Conservation (phyloP, 92 coral and sea anemone species). For the Umimayanthus kanabou region DNA sequence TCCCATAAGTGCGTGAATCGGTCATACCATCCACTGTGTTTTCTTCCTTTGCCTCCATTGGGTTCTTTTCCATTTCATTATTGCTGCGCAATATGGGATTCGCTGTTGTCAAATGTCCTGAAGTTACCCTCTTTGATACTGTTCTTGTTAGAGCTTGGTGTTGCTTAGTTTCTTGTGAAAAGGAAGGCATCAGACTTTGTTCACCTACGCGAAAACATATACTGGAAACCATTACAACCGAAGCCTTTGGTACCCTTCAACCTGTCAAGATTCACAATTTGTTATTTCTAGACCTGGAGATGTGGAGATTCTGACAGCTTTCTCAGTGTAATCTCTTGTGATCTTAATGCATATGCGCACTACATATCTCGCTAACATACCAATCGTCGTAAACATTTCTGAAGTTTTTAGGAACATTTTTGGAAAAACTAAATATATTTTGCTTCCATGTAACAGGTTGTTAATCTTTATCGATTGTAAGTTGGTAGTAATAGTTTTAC, state of each 20-base stretch:
- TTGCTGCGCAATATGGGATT: neutral
- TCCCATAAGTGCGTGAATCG: neutral
- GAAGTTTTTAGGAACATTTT: too few relatives aligned
- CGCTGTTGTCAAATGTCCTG: neutral
- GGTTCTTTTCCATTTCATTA: neutral
- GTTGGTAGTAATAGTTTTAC: too few relatives aligned
- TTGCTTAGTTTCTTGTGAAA: neutral
- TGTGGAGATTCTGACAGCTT: too few relatives aligned
- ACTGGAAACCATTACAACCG: neutral
- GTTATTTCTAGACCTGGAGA: neutral
- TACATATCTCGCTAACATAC: too few relatives aligned
- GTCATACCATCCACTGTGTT: neutral
- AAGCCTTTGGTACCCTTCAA: neutral
- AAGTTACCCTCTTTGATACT: neutral
- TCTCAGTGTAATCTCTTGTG: too few relatives aligned
- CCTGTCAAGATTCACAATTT: neutral
- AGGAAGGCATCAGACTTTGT: neutral
- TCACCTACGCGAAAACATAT: neutral
- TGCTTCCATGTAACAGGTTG: too few relatives aligned
- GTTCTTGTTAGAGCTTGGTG: neutral
- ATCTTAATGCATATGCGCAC: too few relatives aligned
- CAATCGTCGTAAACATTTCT: too few relatives aligned
- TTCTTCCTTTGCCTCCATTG: neutral
- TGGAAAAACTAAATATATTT: too few relatives aligned
- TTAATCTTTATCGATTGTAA: too few relatives aligned